phyloP scores from a whole-genome alignment of 2,113 vertebrate species.

The Myotis yumanensis region DNA sequence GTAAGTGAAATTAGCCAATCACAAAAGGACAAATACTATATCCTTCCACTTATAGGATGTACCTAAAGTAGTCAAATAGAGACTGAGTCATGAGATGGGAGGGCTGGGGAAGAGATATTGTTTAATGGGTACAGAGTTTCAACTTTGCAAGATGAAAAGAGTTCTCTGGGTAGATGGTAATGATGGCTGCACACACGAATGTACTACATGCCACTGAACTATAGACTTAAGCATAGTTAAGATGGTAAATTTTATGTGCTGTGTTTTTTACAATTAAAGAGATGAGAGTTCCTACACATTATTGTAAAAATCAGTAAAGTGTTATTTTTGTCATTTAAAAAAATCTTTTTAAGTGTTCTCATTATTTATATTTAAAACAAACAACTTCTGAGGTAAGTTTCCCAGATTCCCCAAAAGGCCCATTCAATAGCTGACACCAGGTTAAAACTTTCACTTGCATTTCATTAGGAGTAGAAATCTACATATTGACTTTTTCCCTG shows the following conservation, averaged over 20 bases:
- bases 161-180: not conserved
- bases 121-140: not conserved
- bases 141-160: not conserved
- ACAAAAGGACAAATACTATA: not conserved
- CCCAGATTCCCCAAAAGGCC: not conserved
- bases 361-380: conserved; percentile 55
- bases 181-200: not conserved
- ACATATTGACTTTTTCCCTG: not conserved
- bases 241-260: not conserved
- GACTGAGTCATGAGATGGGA: not conserved
- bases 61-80: not conserved
- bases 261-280: conserved; percentile 6
- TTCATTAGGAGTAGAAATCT: conserved; percentile 38
- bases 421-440: conserved; percentile 6
- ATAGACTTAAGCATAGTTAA: not conserved
- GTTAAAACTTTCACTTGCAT: conserved; percentile 36
- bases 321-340: conserved; percentile 3
- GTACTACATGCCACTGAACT: not conserved
- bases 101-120: fast-evolving
- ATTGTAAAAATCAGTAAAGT: conserved; percentile 17
- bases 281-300: not conserved
- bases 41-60: not conserved
- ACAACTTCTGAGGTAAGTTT: conserved; percentile 30
- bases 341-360: not conserved
- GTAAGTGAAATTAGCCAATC: not conserved